Percentiles rank a stretch among this genome's conserved stretches.
Evolutionary conservation across 2,797 vertebrate species (phyloP).

Genomic region (Sebastes wilsoni): DNA sequence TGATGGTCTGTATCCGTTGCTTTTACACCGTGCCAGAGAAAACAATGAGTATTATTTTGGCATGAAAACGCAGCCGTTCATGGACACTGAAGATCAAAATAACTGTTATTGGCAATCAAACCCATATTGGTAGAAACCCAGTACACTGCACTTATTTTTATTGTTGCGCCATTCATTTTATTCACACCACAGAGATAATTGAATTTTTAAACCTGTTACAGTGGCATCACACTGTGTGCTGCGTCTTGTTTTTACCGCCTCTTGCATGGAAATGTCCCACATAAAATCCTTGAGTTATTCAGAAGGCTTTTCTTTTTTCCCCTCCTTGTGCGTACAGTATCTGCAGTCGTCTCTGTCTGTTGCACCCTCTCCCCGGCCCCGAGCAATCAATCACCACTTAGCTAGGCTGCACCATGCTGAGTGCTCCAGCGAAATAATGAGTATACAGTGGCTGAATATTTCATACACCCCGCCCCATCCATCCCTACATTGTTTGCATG

Average conservation of each 20-base stretch:
- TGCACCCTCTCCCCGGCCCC: conserved; percentile 40
- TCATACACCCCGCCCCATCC: conserved; percentile 53
- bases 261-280: conserved; percentile 21
- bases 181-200: conserved; percentile 24
- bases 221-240: background rate
- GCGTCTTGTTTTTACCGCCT: conserved; percentile 13
- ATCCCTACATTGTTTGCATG: conserved; percentile 53
- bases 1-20: background rate
- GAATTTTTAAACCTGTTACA: conserved; percentile 14
- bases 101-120: background rate
- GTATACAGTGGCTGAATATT: conserved; percentile 77
- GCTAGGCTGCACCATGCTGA: conserved; percentile 59
- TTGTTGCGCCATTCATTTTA: conserved; percentile 8
- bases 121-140: background rate
- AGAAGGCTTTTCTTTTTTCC: conserved; percentile 5
- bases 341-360: conserved; percentile 45
- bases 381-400: conserved; percentile 79
- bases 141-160: background rate
- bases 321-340: conserved; percentile 6
- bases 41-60: conserved; percentile 14
- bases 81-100: background rate
- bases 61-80: background rate
- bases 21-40: conserved; percentile 9
- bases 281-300: conserved; percentile 38
- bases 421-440: conserved; percentile 75